These are phyloP conservation scores for Miichthys miiuy DNA, from an alignment of 2,797 vertebrate genomes.

Conservation along the genomic window DNA sequence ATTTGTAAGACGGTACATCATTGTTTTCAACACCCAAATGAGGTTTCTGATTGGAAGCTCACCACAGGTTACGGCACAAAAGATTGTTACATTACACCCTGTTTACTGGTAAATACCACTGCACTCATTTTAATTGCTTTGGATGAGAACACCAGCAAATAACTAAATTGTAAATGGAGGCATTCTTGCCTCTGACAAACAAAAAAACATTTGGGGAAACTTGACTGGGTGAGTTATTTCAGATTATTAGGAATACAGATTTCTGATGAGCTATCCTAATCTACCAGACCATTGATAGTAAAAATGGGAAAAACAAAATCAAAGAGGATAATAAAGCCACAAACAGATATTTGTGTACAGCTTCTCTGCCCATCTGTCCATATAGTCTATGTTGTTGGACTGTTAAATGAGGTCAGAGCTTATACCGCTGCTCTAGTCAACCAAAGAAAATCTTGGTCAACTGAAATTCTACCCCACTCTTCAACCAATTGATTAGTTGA, in stretches of 20 bases:
- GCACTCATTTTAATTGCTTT: conserved; percentile 62
- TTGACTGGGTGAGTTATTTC: conserved; percentile 28
- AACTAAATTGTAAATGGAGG: conserved; percentile 40
- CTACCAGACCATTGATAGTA: not conserved
- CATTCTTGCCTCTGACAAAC: conserved; percentile 32
- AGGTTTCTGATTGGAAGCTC: conserved; percentile 56
- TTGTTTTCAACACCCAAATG: conserved; percentile 49
- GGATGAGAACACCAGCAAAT: conserved; percentile 38
- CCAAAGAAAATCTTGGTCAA: too few relatives aligned
- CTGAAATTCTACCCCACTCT: too few relatives aligned
- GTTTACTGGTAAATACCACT: conserved; percentile 51
- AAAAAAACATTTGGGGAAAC: conserved; percentile 34
- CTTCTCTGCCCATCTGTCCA: conserved; percentile 12
- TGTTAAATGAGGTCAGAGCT: conserved; percentile 7
- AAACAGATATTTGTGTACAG: not conserved
- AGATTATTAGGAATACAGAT: conserved; percentile 18
- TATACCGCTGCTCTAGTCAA: too few relatives aligned
- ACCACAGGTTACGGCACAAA: conserved; percentile 43
- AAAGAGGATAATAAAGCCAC: not conserved
- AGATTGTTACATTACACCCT: conserved; percentile 49
- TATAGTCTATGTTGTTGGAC: not conserved
- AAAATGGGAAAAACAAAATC: not conserved
- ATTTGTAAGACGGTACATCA: conserved; percentile 43
- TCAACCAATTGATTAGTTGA: too few relatives aligned
- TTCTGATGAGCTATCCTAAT: conserved; percentile 6